phyloP scores from a whole-genome alignment of 1,140 invertebrate genomes.

The Zeugodacus cucurbitae region DNA sequence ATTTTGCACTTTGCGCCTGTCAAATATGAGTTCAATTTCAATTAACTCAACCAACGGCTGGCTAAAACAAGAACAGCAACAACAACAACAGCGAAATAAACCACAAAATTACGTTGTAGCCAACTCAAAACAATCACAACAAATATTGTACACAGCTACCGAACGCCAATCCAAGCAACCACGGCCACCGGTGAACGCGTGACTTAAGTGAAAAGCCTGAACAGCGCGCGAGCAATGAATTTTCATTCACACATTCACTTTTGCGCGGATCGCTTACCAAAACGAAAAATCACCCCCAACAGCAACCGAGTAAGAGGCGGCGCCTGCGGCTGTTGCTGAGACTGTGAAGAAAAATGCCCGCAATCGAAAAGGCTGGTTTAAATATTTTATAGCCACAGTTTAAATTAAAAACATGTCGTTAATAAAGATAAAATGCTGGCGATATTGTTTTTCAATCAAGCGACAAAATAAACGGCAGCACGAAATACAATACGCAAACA shows the following conservation, averaged over 20 bases:
- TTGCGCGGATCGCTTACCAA: not conserved
- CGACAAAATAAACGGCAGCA: constrained; percentile 16
- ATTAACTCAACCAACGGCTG: constrained; percentile 17
- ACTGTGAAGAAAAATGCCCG: not conserved
- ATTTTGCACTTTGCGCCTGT: constrained; percentile 29
- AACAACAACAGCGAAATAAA: not conserved
- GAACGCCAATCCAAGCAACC: not conserved
- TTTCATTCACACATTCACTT: constrained; percentile 34
- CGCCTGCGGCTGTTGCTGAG: not conserved
- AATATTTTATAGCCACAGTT: constrained; percentile 40
- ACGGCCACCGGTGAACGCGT: not conserved
- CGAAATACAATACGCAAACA: not conserved
- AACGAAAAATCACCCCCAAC: constrained; percentile 16
- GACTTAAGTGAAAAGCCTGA: not conserved
- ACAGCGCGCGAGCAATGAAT: not conserved
- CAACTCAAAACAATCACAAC: not conserved
- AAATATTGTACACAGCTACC: not conserved
- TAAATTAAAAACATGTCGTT: constrained; percentile 42
- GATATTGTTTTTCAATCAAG: constrained; percentile 43
- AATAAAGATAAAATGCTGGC: constrained; percentile 43
- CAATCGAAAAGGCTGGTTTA: constrained; percentile 28
- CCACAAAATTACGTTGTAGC: not conserved
- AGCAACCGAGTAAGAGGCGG: not conserved
- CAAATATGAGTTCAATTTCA: constrained; percentile 36
- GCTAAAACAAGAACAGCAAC: not conserved